A percentile compares a stretch with the other conserved stretches of the same genome.
Conservation (phyloP, 2,888 invertebrate genomes). For the Troides aeacus region DNA sequence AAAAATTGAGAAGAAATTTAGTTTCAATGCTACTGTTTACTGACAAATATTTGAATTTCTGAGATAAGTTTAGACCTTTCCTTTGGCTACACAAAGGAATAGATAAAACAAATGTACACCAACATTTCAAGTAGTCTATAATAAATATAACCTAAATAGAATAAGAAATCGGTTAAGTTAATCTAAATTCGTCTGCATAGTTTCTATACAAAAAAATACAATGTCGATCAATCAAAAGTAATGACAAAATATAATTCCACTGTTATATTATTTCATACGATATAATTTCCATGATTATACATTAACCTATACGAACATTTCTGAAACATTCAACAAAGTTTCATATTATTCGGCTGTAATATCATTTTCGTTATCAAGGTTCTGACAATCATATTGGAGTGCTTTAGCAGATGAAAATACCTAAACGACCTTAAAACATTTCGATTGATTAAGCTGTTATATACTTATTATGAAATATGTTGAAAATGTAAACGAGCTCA, state of each 20-base stretch:
- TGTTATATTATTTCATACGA: neutral
- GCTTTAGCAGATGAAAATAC: neutral
- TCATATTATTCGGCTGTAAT: neutral
- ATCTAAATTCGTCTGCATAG: too few relatives aligned
- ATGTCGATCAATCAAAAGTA: too few relatives aligned
- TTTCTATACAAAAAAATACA: too few relatives aligned
- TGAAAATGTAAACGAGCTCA: neutral
- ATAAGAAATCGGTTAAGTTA: too few relatives aligned
- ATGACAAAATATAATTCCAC: neutral
- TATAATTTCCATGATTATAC: neutral
- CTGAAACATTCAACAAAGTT: neutral
- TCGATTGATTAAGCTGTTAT: neutral
- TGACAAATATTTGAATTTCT: too few relatives aligned
- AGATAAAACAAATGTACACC: too few relatives aligned
- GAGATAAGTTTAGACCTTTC: too few relatives aligned
- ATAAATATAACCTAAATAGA: too few relatives aligned
- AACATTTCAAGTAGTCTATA: too few relatives aligned
- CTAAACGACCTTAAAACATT: neutral
- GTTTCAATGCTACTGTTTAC: too few relatives aligned
- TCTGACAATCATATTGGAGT: neutral
- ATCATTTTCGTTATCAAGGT: neutral
- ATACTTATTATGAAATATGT: neutral
- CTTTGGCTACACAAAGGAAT: too few relatives aligned
- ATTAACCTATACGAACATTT: neutral
- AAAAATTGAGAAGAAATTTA: too few relatives aligned